These are phyloP conservation scores for Pimpla rufipes DNA, from an alignment of 2,888 invertebrate genomes.

Conservation along the genomic window DNA sequence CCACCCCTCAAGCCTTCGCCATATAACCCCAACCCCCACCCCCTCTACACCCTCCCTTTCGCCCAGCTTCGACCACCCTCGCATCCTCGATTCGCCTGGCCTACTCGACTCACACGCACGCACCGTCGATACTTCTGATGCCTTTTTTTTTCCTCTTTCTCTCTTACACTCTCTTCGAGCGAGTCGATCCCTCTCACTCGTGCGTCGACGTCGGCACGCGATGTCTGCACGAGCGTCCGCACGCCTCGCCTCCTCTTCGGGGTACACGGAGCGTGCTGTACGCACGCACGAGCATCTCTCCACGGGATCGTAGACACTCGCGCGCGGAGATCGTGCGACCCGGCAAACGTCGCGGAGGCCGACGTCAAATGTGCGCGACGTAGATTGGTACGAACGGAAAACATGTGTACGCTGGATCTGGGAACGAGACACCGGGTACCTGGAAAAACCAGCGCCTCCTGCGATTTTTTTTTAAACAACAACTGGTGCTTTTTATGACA, in stretches of 20 bases:
- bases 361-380: background rate
- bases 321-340: background rate
- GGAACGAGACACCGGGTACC: background rate
- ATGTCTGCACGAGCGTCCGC: constrained; percentile 27
- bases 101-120: constrained; percentile 41
- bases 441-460: too few relatives aligned
- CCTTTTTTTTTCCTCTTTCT: too few relatives aligned
- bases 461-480: too few relatives aligned
- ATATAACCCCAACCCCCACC: too few relatives aligned
- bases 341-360: background rate
- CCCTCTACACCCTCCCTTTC: constrained; percentile 22
- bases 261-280: background rate
- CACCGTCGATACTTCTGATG: constrained; percentile 24
- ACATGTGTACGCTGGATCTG: background rate
- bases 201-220: constrained; percentile 48
- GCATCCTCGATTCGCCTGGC: constrained; percentile 44
- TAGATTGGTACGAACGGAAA: background rate
- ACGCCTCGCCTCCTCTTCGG: background rate
- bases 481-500: too few relatives aligned
- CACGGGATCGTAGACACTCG: background rate
- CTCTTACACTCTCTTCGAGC: too few relatives aligned
- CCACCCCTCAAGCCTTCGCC: constrained; percentile 59
- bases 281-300: background rate
- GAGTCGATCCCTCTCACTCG: constrained; percentile 6
- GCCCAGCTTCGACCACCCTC: constrained; percentile 52